Base-by-base conservation (phyloP, 1,140 invertebrate genomes). In the Tetramorium alpestre region DNA sequence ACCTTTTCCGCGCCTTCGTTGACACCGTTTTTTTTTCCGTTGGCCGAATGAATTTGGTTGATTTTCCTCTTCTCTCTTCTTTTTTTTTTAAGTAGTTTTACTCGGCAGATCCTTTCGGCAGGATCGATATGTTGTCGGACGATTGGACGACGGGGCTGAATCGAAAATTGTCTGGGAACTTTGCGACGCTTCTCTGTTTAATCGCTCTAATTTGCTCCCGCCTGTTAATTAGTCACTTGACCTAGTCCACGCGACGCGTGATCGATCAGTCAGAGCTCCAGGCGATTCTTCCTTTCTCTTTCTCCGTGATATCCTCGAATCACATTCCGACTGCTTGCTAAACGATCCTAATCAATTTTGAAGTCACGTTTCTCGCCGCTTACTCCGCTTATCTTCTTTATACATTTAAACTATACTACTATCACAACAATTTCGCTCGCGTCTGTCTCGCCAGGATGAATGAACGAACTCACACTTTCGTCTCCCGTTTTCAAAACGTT, bases 181-280 rank as follows among this genome's bases (percentile, higher is more conserved):
- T 47, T 22, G 33, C 25, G 28, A 16, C 13, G 38, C 10, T 25
- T 47, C 18, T 18, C 25, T 25, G 25, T 75, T 84, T 49, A 60
- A 28, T 44, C 41, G 56, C 28, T 81, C 22, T 49, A 84, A 84
- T 62, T 84, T 84, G 25, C 54, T 49, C 18, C 16, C 69, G 54
- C 18, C 22, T 60, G 38, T 82, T 62, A 84, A 84, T 84, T 75
- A 73, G 11, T 73, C 69, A 84, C 67, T 73, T 49, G 69, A 84
- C 69, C 69, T 75, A 84, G 69, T 75, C 80, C 69, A 84, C 65
- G 38, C 77, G 77, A 51, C 62, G 33, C 80, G 51, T 54, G 51
- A 84, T 84, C 80, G 80, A 84, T 84, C 56, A 81, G 65, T 73
- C 54, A 47, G 33, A 33, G 11, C 44, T 28, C 41, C 18, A 72